Evolutionary conservation across 1,140 invertebrate species (phyloP).

Genomic region (Drosophila paulistorum): DNA sequence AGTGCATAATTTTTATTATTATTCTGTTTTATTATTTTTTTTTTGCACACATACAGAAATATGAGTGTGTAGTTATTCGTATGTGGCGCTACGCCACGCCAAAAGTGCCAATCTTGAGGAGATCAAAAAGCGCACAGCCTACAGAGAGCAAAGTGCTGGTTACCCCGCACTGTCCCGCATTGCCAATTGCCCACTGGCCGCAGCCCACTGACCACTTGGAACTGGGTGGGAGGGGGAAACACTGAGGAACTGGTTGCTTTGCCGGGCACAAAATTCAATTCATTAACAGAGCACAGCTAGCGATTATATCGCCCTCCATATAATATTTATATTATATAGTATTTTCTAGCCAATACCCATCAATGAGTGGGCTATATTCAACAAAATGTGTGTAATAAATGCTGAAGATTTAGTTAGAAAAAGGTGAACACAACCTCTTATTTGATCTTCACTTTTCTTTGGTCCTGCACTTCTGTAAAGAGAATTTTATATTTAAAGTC

Average conservation of each 20-base stretch:
- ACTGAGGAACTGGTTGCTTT: conserved; percentile 28
- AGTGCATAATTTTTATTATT: conserved; percentile 78
- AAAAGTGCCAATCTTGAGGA: conserved; percentile 71
- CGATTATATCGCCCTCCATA: conserved; percentile 68
- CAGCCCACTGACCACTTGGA: conserved; percentile 52
- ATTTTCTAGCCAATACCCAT: neutral
- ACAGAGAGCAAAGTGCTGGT: conserved; percentile 47
- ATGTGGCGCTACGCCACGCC: conserved; percentile 64
- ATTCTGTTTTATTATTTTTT: conserved; percentile 24
- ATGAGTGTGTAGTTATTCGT: conserved; percentile 1
- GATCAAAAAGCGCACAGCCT: conserved; percentile 77
- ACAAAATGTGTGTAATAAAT: too few relatives aligned
- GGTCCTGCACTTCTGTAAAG: too few relatives aligned
- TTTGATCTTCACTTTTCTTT: too few relatives aligned
- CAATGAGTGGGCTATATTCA: too few relatives aligned
- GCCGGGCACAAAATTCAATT: conserved; percentile 57
- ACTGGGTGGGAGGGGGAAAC: neutral
- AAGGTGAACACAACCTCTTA: too few relatives aligned
- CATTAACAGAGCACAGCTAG: conserved; percentile 68
- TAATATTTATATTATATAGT: conserved; percentile 58
- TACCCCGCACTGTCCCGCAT: neutral
- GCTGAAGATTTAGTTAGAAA: too few relatives aligned
- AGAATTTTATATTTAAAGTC: too few relatives aligned
- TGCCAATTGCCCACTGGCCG: neutral
- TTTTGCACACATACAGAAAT: neutral